A percentile compares a stretch with the other conserved stretches of the same genome.
These are phyloP conservation scores for Drosophila rubida DNA, from an alignment of 2,888 invertebrate species.

Conservation along the genomic window DNA sequence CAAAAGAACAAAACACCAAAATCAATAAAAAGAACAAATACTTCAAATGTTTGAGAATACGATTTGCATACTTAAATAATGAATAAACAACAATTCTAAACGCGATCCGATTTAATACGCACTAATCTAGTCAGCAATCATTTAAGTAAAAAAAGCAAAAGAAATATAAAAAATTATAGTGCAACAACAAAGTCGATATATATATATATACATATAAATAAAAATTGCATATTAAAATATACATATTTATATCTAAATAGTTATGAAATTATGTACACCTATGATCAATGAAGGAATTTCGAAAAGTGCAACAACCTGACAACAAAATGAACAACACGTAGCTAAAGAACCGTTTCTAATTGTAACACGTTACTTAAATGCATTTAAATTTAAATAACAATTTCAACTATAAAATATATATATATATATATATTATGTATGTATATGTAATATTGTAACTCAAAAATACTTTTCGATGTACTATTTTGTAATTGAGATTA, in stretches of 20 bases:
- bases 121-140: constrained; percentile 75
- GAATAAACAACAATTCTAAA: constrained; percentile 51
- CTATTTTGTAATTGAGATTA: constrained; percentile 73
- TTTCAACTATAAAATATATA: constrained; percentile 46
- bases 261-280: constrained; percentile 62
- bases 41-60: constrained; percentile 27
- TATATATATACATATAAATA: constrained; percentile 37
- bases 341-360: constrained; percentile 61
- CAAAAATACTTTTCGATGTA: constrained; percentile 64
- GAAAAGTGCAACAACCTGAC: constrained; percentile 53
- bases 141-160: constrained; percentile 63
- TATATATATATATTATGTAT: constrained; percentile 44
- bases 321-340: constrained; percentile 36
- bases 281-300: constrained; percentile 60
- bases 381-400: constrained; percentile 75
- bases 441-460: constrained; percentile 31
- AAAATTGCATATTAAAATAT: constrained; percentile 46
- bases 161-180: constrained; percentile 42
- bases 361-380: constrained; percentile 78
- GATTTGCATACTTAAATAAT: constrained; percentile 51
- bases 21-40: constrained; percentile 32
- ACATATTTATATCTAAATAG: constrained; percentile 50
- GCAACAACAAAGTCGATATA: constrained; percentile 48
- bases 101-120: constrained; percentile 66
- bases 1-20: constrained; percentile 62